Evolutionary conservation across 2,888 invertebrate species (phyloP), one percentile per base, ranked within the genome.

Genomic region (Zaprionus bogoriensis): DNA sequence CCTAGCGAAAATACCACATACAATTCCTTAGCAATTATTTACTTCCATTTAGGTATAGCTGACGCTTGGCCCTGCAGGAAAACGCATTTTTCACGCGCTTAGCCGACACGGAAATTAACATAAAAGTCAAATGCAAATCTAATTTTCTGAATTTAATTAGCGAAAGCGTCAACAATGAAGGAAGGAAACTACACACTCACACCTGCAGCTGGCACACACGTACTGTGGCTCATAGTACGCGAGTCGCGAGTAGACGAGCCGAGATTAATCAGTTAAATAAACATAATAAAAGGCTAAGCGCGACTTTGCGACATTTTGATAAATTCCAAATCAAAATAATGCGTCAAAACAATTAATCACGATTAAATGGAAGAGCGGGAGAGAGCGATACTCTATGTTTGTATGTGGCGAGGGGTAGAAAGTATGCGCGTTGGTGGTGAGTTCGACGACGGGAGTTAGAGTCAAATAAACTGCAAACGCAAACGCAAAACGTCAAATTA

Each of bases 311-410:
- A 88, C 88, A 87, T 67, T 87, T 87, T 88, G 79, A 85, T 81
- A 77, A 81, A 87, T 81, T 76, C 72, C 77, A 77, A 85, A 86
- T 83, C 78, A 83, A 83, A 87, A 87, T 86, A 83, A 87, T 77
- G 87, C 87, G 82, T 76, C 64, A 76, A 75, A 78, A 67, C 70
- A 86, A 83, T 86, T 87, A 84, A 83, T 83, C 83, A 83, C 87
- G 84, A 83, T 83, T 83, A 86, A 77, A 50, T 45, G 47, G 38
- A 55, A 14, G 27, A 23, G 39, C 6, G 25, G 2, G 23, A 7
- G 27, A 4, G 28, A 25, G 23, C 9, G 23, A 12, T n/a, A n/a
- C n/a, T n/a, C n/a, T n/a, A n/a, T n/a, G n/a, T n/a, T n/a, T n/a
- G n/a, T n/a, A n/a, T n/a, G n/a, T n/a, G n/a, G 46, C 4, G 25